These are phyloP conservation scores for Heliconius eleuchia DNA, from an alignment of 1,140 invertebrate species.

Conservation along the genomic window DNA sequence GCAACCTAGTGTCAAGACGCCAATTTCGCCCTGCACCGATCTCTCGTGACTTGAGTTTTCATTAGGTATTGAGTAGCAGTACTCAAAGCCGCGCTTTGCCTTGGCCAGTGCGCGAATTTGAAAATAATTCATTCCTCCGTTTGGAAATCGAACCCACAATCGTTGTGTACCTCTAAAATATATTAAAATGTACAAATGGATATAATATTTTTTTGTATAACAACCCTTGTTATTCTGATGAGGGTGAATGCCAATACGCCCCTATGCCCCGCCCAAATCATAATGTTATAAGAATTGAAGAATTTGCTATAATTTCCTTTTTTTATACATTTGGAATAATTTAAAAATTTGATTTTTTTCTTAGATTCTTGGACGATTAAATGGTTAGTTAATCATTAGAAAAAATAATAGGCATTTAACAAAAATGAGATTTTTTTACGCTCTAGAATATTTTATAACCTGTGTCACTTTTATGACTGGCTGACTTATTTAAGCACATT, in stretches of 20 bases:
- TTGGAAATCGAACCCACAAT: too few relatives aligned
- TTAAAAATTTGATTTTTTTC: neutral
- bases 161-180: too few relatives aligned
- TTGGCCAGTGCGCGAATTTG: too few relatives aligned
- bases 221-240: neutral
- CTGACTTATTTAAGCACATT: too few relatives aligned
- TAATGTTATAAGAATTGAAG: neutral
- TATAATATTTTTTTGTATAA: neutral
- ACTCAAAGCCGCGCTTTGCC: too few relatives aligned
- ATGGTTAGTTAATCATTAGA: neutral
- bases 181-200: neutral
- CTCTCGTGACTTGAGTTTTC: too few relatives aligned
- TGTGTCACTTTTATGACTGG: too few relatives aligned
- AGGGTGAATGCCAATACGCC: slow-evolving; percentile 13
- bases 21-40: neutral
- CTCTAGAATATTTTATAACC: too few relatives aligned
- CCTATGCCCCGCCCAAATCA: slow-evolving; percentile 1
- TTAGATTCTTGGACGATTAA: neutral
- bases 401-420: too few relatives aligned
- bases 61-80: too few relatives aligned
- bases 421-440: too few relatives aligned
- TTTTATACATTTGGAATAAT: neutral
- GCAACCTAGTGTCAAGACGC: neutral
- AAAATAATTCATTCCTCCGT: too few relatives aligned
- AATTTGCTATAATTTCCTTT: neutral